Percentiles rank a stretch among this genome's conserved stretches.
Evolutionary conservation across 2,888 invertebrate species (phyloP).

Genomic region (Oscheius sp.): DNA sequence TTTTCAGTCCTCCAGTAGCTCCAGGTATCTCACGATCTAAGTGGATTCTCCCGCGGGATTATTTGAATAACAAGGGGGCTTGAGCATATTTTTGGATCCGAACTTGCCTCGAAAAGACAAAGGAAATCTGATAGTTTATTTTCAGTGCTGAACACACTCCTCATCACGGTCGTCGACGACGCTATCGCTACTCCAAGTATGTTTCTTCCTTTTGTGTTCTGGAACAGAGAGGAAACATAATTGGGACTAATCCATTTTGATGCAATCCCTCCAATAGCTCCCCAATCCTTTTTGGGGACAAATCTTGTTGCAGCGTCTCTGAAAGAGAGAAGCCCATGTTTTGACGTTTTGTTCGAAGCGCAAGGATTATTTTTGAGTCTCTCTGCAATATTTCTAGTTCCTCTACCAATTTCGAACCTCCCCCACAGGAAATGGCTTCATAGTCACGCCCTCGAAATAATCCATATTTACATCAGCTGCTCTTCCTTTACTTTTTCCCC

Average conservation of each 20-base stretch:
- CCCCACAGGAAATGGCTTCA: neutral
- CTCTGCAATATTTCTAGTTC: neutral
- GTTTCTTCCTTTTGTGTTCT: neutral
- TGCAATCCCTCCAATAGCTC: neutral
- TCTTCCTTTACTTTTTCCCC: neutral
- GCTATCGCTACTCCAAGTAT: conserved; percentile 21
- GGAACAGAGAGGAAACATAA: neutral
- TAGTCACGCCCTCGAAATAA: too few relatives aligned
- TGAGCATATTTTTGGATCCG: neutral
- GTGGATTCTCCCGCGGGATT: neutral
- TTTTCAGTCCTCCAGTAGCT: conserved; percentile 4
- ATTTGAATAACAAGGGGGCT: conserved; percentile 1
- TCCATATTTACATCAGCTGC: neutral
- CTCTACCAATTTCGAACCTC: too few relatives aligned
- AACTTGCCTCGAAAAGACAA: neutral
- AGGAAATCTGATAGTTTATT: neutral
- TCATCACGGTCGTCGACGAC: conserved; percentile 12
- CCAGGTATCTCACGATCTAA: conserved; percentile 7
- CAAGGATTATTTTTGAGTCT: neutral
- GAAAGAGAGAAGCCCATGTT: neutral
- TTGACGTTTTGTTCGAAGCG: neutral
- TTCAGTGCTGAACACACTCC: conserved; percentile 26
- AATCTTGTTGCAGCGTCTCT: conserved; percentile 4
- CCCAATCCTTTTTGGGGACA: neutral
- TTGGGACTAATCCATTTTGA: neutral